Evolutionary conservation across 2,797 vertebrate species (phyloP).

Genomic region (Centropyge bicolor): DNA sequence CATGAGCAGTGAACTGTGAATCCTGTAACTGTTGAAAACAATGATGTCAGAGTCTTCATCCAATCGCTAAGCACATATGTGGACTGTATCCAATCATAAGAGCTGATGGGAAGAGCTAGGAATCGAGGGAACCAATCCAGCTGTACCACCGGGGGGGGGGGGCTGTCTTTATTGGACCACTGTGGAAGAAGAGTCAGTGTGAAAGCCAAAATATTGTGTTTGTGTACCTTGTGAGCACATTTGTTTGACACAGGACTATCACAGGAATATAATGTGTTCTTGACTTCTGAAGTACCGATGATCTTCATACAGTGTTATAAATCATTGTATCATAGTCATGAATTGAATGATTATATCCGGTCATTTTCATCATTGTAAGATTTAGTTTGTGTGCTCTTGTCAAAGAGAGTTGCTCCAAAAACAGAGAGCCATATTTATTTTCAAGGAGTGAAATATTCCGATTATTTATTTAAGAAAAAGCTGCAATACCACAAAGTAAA

Average conservation of each 20-base stretch:
- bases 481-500: not conserved
- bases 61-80: not conserved
- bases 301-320: not conserved
- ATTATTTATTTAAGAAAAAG: too few relatives aligned
- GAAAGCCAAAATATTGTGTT: not conserved
- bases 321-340: not conserved
- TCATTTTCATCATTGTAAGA: not conserved
- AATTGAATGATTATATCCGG: not conserved
- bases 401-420: not conserved
- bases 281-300: not conserved
- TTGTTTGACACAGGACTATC: not conserved
- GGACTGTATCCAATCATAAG: slow-evolving; percentile 1
- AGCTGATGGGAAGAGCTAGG: not conserved
- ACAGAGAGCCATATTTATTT: not conserved
- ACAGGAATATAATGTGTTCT: not conserved
- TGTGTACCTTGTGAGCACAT: not conserved
- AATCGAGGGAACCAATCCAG: not conserved
- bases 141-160: not conserved
- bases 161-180: not conserved
- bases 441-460: too few relatives aligned
- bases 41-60: not conserved
- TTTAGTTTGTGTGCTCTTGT: not conserved
- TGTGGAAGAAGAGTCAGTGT: not conserved
- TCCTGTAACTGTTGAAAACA: not conserved
- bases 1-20: not conserved